phyloP scores from a whole-genome alignment of 2,888 invertebrate genomes.

The Heliconius cydno region DNA sequence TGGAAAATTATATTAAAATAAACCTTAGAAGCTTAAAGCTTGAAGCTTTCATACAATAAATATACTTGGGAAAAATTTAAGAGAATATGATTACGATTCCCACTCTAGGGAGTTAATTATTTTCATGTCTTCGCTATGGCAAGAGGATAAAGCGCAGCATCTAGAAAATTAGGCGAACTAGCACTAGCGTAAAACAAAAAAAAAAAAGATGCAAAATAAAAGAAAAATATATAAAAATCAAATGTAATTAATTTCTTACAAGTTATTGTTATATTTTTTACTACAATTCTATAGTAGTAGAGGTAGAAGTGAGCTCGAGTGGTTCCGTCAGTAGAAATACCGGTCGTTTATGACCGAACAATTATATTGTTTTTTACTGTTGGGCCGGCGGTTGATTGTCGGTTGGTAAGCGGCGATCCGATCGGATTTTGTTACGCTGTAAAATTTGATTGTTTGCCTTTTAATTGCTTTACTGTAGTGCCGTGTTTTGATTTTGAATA shows the following conservation, averaged over 20 bases:
- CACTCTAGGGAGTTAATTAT: background rate
- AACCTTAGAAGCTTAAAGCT: background rate
- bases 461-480: slow-evolving; percentile 56
- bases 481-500: slow-evolving; percentile 49
- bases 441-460: slow-evolving; percentile 73
- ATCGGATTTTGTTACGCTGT: slow-evolving; percentile 66
- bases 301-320: slow-evolving; percentile 22
- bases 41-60: background rate
- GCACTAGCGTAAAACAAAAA: too few species aligned
- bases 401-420: slow-evolving; percentile 60
- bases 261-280: background rate
- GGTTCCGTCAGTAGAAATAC: slow-evolving; percentile 47
- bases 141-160: background rate
- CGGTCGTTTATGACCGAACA: slow-evolving; percentile 61
- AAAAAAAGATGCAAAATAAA: background rate
- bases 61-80: too few species aligned
- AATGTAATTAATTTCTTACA: background rate
- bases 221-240: background rate
- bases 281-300: slow-evolving; percentile 18
- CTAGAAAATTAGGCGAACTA: background rate
- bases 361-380: slow-evolving; percentile 61
- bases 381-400: slow-evolving; percentile 59
- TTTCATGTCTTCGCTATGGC: background rate
- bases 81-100: too few species aligned
- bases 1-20: too few species aligned